These are phyloP conservation scores for Cantharis rustica DNA, from an alignment of 2,888 invertebrate species.

Conservation along the genomic window DNA sequence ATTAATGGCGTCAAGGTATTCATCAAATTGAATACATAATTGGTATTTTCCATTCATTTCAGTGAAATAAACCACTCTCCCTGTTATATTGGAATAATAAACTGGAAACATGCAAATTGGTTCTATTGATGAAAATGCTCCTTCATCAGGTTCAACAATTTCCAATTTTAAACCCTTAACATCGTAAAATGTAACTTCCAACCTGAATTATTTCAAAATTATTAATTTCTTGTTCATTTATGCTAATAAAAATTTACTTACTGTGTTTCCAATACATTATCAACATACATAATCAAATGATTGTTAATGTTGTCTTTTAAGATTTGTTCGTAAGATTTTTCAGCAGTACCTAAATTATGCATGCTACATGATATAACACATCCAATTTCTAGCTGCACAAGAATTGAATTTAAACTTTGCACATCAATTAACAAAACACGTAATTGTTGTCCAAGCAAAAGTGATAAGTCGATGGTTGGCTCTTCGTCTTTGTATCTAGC, in stretches of 20 bases:
- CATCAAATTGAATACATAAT: conserved; percentile 66
- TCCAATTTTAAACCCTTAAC: conserved; percentile 58
- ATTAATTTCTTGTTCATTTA: neutral
- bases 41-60: conserved; percentile 49
- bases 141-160: conserved; percentile 61
- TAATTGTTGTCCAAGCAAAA: conserved; percentile 57
- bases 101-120: conserved; percentile 68
- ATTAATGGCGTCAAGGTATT: conserved; percentile 57
- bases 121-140: conserved; percentile 59
- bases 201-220: conserved; percentile 53
- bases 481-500: conserved; percentile 31
- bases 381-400: conserved; percentile 55
- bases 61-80: conserved; percentile 64
- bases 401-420: conserved; percentile 54
- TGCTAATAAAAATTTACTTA: conserved; percentile 38
- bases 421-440: conserved; percentile 54
- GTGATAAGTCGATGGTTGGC: conserved; percentile 49
- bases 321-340: conserved; percentile 56
- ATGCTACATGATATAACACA: conserved; percentile 59
- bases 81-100: conserved; percentile 63
- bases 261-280: conserved; percentile 56
- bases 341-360: conserved; percentile 58
- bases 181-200: conserved; percentile 70
- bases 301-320: conserved; percentile 60
- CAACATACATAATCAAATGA: conserved; percentile 56